phyloP scores from a whole-genome alignment of 2,797 vertebrate species.

The Girardinus metallicus region DNA sequence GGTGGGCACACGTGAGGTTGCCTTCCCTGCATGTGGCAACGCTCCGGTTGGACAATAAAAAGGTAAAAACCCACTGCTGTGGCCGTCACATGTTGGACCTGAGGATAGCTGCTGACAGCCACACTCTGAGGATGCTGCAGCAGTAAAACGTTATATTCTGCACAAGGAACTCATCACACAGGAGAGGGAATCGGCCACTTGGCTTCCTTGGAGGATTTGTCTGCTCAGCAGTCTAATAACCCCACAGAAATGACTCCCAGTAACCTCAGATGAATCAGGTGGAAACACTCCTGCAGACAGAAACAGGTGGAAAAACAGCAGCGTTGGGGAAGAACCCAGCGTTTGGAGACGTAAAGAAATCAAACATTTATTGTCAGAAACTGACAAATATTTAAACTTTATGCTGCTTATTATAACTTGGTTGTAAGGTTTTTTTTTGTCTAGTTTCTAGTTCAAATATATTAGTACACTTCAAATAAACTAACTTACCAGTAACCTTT shows the following conservation, averaged over 20 bases:
- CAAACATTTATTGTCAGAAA: neutral
- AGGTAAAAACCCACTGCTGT: neutral
- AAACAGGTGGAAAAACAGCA: neutral
- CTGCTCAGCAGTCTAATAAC: neutral
- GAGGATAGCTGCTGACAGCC: neutral
- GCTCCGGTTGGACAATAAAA: neutral
- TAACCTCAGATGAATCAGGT: conserved; percentile 1
- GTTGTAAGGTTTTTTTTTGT: neutral
- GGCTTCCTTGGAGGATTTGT: neutral
- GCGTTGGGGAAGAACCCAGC: neutral
- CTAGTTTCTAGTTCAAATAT: too few relatives aligned
- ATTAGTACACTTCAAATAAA: too few relatives aligned
- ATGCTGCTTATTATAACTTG: neutral
- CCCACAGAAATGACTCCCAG: neutral
- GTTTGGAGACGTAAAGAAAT: neutral
- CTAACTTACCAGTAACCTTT: too few relatives aligned
- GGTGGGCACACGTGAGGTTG: conserved; percentile 6
- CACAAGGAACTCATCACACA: conserved; percentile 9
- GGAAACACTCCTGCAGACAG: neutral
- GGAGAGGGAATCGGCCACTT: neutral
- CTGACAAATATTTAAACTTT: neutral
- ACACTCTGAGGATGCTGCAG: neutral
- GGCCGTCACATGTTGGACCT: neutral
- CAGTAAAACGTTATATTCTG: conserved; percentile 7
- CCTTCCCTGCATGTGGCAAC: neutral